These are phyloP conservation scores for Ecdyonurus torrentis DNA, from an alignment of 2,888 invertebrate genomes.

Conservation along the genomic window DNA sequence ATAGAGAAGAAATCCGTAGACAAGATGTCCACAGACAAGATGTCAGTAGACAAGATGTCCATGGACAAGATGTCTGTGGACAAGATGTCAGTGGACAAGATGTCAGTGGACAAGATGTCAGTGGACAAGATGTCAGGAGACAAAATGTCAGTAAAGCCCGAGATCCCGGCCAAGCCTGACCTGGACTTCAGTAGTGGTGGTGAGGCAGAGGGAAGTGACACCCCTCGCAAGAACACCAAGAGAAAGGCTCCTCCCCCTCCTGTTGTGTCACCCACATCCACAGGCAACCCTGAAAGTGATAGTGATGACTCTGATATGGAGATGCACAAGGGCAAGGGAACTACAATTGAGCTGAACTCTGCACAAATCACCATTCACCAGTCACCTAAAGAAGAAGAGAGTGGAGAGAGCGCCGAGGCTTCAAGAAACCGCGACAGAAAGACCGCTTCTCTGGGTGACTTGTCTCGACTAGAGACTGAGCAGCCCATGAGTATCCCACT, in stretches of 20 bases:
- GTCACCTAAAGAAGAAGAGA: conserved; percentile 25
- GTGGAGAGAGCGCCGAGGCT: conserved; percentile 36
- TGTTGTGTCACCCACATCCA: conserved; percentile 34
- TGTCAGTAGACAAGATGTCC: background rate
- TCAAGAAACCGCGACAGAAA: conserved; percentile 40
- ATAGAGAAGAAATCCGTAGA: background rate
- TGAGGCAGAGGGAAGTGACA: conserved; percentile 12
- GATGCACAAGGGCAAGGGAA: conserved; percentile 22
- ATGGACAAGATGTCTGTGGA: background rate
- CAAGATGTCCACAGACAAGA: too few species aligned
- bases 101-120: conserved; percentile 3
- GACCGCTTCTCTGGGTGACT: conserved; percentile 62
- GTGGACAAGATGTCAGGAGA: too few species aligned
- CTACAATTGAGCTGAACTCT: conserved; percentile 55
- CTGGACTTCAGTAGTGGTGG: conserved; percentile 19
- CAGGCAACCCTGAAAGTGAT: conserved; percentile 16
- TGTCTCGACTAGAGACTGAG: conserved; percentile 44
- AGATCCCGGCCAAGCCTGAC: conserved; percentile 18
- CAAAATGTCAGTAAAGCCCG: conserved; percentile 16
- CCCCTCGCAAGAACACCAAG: conserved; percentile 39
- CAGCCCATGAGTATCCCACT: conserved; percentile 13
- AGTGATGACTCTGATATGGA: conserved; percentile 29
- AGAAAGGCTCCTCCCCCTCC: conserved; percentile 56
- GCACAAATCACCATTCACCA: conserved; percentile 60
- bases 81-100: conserved; percentile 3